phyloP scores from a whole-genome alignment of 2,797 vertebrate species.

The Setipinna tenuifilis region DNA sequence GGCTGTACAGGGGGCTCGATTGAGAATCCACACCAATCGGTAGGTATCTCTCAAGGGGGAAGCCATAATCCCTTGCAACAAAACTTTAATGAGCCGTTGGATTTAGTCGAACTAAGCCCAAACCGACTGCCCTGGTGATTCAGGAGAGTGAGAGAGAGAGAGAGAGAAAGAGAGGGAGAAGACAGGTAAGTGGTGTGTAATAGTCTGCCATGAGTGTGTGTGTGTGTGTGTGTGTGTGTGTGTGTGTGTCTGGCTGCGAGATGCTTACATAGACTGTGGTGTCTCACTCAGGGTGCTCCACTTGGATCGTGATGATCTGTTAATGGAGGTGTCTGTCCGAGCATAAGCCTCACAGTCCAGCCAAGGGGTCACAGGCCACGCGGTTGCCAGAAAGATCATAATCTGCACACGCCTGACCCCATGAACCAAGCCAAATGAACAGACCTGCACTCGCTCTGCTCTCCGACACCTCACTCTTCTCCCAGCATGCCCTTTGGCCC shows the following conservation, averaged over 20 bases:
- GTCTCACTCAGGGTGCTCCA: conserved; percentile 20
- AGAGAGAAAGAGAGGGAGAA: not conserved
- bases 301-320: conserved; percentile 23
- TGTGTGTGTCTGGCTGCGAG: conserved; percentile 20
- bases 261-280: not conserved
- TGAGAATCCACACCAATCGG: conserved; percentile 61
- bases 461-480: conserved; percentile 31
- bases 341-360: not conserved
- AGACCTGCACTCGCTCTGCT: conserved; percentile 28
- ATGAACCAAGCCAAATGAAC: not conserved
- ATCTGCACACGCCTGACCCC: conserved; percentile 23
- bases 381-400: conserved; percentile 28
- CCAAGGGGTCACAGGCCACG: not conserved
- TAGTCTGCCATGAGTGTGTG: not conserved
- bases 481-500: not conserved
- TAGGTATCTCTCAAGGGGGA: conserved; percentile 47
- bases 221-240: not conserved
- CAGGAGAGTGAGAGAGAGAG: not conserved
- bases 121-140: conserved; percentile 32
- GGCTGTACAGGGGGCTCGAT: conserved; percentile 33
- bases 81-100: conserved; percentile 16
- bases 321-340: conserved; percentile 25
- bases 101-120: conserved; percentile 44
- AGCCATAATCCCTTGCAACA: conserved; percentile 20
- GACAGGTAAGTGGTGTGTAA: conserved; percentile 38